Conservation (phyloP, 2,113 vertebrate genomes). For the Callithrix jacchus region DNA sequence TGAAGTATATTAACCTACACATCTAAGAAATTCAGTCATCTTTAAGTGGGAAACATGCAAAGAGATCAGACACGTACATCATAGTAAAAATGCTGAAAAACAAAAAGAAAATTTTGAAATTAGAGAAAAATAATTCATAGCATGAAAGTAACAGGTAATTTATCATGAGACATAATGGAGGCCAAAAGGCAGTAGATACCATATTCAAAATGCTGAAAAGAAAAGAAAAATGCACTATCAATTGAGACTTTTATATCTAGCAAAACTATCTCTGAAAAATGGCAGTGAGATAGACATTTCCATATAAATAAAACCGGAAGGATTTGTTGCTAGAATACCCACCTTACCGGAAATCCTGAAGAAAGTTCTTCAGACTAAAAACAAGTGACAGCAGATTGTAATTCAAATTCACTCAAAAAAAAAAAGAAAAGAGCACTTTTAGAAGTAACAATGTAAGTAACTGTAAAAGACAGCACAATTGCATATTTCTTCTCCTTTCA, state of each 20-base stretch:
- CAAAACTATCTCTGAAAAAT: neutral
- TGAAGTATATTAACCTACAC: neutral
- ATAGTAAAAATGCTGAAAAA: neutral
- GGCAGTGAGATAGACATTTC: neutral
- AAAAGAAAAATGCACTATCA: neutral
- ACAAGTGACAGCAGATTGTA: neutral
- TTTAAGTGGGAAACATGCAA: neutral
- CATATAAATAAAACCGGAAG: neutral
- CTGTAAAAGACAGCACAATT: neutral
- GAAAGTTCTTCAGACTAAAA: neutral
- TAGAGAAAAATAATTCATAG: neutral
- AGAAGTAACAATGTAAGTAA: neutral
- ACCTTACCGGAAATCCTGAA: neutral
- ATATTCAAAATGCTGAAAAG: neutral
- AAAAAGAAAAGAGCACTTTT: neutral
- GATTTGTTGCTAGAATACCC: no score
- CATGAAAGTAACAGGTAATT: neutral
- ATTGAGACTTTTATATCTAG: neutral
- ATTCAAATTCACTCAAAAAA: neutral
- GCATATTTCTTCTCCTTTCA: neutral
- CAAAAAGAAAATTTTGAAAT: neutral
- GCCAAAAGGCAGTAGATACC: neutral
- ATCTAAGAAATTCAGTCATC: neutral
- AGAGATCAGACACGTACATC: neutral
- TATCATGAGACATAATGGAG: neutral